Conservation (phyloP, 2,888 invertebrate genomes). For the Scelioninae gen. 2 region DNA sequence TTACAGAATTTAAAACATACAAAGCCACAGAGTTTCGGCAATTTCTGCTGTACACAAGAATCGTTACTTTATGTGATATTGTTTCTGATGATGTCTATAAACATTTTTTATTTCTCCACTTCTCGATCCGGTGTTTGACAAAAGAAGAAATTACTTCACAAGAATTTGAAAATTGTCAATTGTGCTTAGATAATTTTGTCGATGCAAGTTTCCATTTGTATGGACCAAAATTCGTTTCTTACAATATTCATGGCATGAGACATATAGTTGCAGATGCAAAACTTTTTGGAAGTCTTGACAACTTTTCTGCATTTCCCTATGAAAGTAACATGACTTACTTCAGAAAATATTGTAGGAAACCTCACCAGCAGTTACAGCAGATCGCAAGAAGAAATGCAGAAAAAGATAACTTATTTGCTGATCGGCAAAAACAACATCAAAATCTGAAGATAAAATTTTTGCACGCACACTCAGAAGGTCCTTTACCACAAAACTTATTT, state of each 20-base stretch:
- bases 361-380: conserved; percentile 41
- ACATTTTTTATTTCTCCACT: conserved; percentile 32
- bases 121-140: conserved; percentile 21
- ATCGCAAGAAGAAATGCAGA: conserved; percentile 29
- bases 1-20: conserved; percentile 16
- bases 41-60: conserved; percentile 25
- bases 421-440: not conserved
- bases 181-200: conserved; percentile 30
- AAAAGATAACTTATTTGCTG: not conserved
- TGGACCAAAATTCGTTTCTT: conserved; percentile 56
- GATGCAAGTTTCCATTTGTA: conserved; percentile 40
- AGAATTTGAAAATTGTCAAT: not conserved
- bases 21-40: conserved; percentile 51
- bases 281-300: conserved; percentile 50
- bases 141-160: not conserved
- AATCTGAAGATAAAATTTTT: conserved; percentile 1
- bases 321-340: conserved; percentile 53
- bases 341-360: conserved; percentile 39
- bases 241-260: conserved; percentile 64
- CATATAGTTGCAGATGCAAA: conserved; percentile 63
- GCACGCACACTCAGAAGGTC: conserved; percentile 3
- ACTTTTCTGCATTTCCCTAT: conserved; percentile 55
- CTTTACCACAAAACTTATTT: not conserved
- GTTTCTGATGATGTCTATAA: conserved; percentile 17
- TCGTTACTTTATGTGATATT: conserved; percentile 11